Conservation (phyloP, 2,888 invertebrate species). For the Drosophila neotestacea region DNA sequence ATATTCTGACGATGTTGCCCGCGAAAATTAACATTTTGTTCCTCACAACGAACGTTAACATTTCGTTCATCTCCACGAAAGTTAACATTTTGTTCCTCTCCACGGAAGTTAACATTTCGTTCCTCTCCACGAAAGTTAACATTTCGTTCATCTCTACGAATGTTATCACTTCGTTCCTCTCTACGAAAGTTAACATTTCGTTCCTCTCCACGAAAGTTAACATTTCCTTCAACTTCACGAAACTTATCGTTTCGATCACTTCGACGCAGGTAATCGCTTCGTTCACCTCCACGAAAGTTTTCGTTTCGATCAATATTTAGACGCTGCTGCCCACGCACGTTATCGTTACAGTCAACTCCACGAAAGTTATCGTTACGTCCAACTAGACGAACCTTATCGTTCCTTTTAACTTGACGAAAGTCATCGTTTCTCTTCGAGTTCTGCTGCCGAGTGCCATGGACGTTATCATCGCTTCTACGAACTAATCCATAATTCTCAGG, state of each 20-base stretch:
- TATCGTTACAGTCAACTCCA: not conserved
- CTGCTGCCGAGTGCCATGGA: not conserved
- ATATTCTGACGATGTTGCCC: not conserved
- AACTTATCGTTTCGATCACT: not conserved
- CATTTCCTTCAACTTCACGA: not conserved
- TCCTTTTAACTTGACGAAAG: not conserved
- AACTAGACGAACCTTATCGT: not conserved
- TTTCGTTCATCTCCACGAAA: not conserved
- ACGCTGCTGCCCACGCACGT: not conserved
- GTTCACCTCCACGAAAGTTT: too few species aligned
- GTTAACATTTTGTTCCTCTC: not conserved
- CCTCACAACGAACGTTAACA: not conserved
- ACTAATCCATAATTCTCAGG: not conserved
- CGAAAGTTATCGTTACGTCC: not conserved
- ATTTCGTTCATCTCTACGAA: not conserved
- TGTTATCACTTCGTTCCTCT: constrained; percentile 1
- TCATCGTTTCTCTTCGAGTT: not conserved
- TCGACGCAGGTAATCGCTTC: not conserved
- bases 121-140: not conserved
- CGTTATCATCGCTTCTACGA: constrained; percentile 1
- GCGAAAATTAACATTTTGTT: too few species aligned
- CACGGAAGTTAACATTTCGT: constrained; percentile 6
- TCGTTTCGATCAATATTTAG: not conserved
- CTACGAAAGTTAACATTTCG: not conserved
- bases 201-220: not conserved